These are phyloP conservation scores for Piezodorus guildinii DNA, from an alignment of 1,140 invertebrate species.

Conservation along the genomic window DNA sequence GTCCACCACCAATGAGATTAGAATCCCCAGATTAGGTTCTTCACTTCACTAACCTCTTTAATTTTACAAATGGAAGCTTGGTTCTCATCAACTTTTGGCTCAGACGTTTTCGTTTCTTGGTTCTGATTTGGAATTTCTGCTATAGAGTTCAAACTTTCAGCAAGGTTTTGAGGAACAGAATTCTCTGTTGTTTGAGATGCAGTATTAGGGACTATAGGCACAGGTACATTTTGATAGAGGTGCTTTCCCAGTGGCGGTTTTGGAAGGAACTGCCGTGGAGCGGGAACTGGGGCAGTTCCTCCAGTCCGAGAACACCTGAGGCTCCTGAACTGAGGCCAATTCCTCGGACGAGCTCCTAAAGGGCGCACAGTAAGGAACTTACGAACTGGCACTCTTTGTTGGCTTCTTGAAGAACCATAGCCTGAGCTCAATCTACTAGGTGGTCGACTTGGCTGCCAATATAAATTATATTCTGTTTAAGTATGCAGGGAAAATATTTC, in stretches of 20 bases:
- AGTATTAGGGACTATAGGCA: conserved; percentile 35
- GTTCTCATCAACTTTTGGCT: too few relatives aligned
- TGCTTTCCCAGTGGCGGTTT: conserved; percentile 38
- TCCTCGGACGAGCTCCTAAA: conserved; percentile 12
- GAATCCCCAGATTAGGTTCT: too few relatives aligned
- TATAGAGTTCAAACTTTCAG: too few relatives aligned
- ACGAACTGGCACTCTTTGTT: conserved; percentile 35
- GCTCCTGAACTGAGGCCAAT: conserved; percentile 29
- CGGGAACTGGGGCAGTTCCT: conserved; percentile 18
- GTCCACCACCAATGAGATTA: too few relatives aligned
- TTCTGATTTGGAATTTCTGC: too few relatives aligned
- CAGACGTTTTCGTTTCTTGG: too few relatives aligned
- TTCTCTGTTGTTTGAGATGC: neutral
- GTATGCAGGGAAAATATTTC: too few relatives aligned
- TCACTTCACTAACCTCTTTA: too few relatives aligned
- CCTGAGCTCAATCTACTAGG: conserved; percentile 43
- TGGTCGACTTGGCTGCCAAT: conserved; percentile 31
- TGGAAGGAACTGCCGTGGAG: conserved; percentile 21
- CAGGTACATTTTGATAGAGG: conserved; percentile 42
- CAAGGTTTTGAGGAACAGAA: too few relatives aligned
- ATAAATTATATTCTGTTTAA: too few relatives aligned
- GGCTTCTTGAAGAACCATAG: conserved; percentile 47
- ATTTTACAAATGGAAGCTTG: too few relatives aligned
- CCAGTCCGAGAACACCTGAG: conserved; percentile 17
- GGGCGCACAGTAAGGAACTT: conserved; percentile 9